Percentiles rank a stretch among this genome's conserved stretches.
Evolutionary conservation across 2,888 invertebrate genomes (phyloP).

Genomic region (Neoitamus cyanurus): DNA sequence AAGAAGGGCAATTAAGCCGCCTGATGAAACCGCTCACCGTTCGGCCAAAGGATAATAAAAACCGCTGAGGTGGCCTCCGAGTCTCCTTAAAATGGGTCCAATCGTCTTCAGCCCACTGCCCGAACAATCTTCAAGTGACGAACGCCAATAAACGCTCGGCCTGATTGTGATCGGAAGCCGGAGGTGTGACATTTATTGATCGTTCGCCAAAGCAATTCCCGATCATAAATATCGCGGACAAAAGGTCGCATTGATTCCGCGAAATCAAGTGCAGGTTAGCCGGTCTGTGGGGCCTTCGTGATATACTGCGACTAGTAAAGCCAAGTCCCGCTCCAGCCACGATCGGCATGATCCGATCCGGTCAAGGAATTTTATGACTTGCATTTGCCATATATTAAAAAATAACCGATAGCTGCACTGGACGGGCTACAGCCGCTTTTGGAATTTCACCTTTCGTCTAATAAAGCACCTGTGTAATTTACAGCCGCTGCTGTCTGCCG

Average conservation of each 20-base stretch:
- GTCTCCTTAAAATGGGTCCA: neutral
- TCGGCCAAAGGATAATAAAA: neutral
- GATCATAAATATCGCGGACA: slow-evolving; percentile 23
- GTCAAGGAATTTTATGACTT: neutral
- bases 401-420: neutral
- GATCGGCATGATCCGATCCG: neutral
- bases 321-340: neutral
- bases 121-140: neutral
- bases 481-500: neutral
- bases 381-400: neutral
- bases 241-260: slow-evolving; percentile 3
- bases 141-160: slow-evolving; percentile 27
- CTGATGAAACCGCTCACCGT: neutral
- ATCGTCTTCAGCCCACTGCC: neutral
- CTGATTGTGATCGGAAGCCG: slow-evolving; percentile 34
- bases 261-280: slow-evolving; percentile 20
- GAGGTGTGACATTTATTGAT: slow-evolving; percentile 45
- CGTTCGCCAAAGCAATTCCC: slow-evolving; percentile 15
- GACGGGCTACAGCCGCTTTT: neutral
- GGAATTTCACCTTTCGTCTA: slow-evolving; percentile 12
- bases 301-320: neutral
- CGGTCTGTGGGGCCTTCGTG: neutral
- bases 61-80: neutral
- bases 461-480: slow-evolving; percentile 17
- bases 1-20: neutral